Conservation (phyloP, 1,140 invertebrate species). For the Conopomorpha cramerella region DNA sequence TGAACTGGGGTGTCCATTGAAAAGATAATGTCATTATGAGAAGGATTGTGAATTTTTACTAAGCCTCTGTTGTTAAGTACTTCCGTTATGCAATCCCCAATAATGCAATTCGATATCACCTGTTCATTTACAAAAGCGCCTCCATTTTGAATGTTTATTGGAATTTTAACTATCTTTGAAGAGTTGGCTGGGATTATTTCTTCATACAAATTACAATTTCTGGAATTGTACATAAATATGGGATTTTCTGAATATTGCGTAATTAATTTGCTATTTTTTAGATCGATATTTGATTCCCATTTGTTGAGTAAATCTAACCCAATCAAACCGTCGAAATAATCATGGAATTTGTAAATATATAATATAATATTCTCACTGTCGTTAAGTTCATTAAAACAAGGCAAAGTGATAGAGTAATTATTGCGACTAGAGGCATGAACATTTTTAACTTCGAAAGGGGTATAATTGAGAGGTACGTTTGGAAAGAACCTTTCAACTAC, state of each 20-base stretch:
- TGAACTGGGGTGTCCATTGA: conserved; percentile 8
- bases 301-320: conserved; percentile 5
- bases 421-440: neutral
- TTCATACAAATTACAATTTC: conserved; percentile 8
- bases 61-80: conserved; percentile 7
- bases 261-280: conserved; percentile 7
- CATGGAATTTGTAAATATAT: conserved; percentile 2
- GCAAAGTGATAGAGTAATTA: no score
- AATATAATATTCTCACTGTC: neutral
- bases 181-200: conserved; percentile 8
- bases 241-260: conserved; percentile 6
- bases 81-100: conserved; percentile 6
- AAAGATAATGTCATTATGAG: conserved; percentile 7
- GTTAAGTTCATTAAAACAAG: neutral
- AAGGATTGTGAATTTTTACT: conserved; percentile 7
- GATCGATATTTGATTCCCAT: conserved; percentile 7
- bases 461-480: neutral
- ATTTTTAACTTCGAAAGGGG: neutral
- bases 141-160: no score
- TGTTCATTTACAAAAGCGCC: conserved; percentile 4
- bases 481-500: neutral
- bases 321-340: conserved; percentile 6
- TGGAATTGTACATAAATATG: conserved; percentile 6
- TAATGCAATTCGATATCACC: conserved; percentile 2
- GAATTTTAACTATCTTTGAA: conserved; percentile 9